A percentile compares a stretch with the other conserved stretches of the same genome.
Evolutionary conservation across 92 coral and sea anemone genomes (phyloP).

Genomic region (Porites lobata): DNA sequence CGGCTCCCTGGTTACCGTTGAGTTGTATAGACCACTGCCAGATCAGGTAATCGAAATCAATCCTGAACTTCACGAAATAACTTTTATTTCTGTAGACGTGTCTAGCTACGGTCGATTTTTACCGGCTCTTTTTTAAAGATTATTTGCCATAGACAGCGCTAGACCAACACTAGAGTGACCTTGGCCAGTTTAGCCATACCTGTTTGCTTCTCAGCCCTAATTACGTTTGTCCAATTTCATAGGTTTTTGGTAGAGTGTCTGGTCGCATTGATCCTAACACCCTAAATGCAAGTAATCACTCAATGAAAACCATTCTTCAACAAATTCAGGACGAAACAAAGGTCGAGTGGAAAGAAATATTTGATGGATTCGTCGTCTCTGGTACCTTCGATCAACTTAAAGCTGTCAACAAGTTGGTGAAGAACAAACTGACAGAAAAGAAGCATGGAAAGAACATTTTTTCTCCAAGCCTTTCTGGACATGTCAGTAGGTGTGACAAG

Average conservation of each 20-base stretch:
- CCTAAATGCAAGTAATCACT: not conserved
- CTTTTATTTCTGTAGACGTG: not conserved
- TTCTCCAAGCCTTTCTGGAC: not conserved
- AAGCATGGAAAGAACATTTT: not conserved
- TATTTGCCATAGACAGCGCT: too few relatives aligned
- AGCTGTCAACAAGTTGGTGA: not conserved
- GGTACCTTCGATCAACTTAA: slow-evolving; percentile 46
- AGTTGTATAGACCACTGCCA: not conserved
- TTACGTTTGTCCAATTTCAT: not conserved
- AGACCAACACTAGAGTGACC: not conserved
- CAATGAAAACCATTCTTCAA: slow-evolving; percentile 26
- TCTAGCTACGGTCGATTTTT: not conserved
- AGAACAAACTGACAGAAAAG: not conserved
- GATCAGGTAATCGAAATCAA: slow-evolving; percentile 20
- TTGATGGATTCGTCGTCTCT: slow-evolving; percentile 52
- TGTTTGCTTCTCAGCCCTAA: too few relatives aligned
- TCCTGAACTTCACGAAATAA: not conserved
- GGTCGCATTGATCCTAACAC: slow-evolving; percentile 41
- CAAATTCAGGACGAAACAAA: slow-evolving; percentile 2
- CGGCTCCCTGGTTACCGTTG: slow-evolving; percentile 1
- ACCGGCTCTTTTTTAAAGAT: not conserved
- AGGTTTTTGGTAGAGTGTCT: slow-evolving; percentile 57
- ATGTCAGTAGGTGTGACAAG: too few relatives aligned
- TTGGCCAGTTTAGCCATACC: not conserved
- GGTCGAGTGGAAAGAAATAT: slow-evolving; percentile 10